Evolutionary conservation across 1,140 invertebrate species (phyloP), one percentile per base, ranked within the genome.

Genomic region (Drosophila dunni): DNA sequence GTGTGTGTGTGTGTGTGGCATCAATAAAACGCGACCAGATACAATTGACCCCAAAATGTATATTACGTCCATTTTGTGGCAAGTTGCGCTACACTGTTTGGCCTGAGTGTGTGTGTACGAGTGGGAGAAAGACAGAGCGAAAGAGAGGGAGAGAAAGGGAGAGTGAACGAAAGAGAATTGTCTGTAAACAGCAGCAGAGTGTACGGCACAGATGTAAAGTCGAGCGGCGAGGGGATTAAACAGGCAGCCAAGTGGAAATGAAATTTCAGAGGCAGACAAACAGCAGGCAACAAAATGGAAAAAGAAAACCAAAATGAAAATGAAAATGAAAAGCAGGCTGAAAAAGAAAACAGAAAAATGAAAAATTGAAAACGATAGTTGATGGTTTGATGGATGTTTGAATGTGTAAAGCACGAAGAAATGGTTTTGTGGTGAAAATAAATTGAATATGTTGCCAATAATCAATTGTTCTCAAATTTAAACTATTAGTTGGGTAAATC

Each of bases 21-120:
- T 54, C 50, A 54, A 54, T 54, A 34, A 44, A 64, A 64, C 50
- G 40, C 62, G 62, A 33, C 36, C 62, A 62, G 48, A 53, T 62
- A 69, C 67, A 70, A 63, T 56, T 63, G 67, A 62, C 67, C 67
- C 60, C 42, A 46, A 58, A 54, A 68, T 44, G 36, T 61, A 50
- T 60, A 42, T 48, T 40, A 20, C 65, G 24, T 40, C 15, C 54
- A 34, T 11, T 29, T 53, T 53, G 50, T 33, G 44, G 44, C 44
- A 20, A 13, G 44, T 17, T 46, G 44, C 15, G 50, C n/a, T 53
- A 10, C n/a, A n/a, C 8, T 9, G 9, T 54, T 57, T 29, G 51
- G 15, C 36, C 8, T 48, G 65, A 13, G 57, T 24, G 42, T 34
- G 29, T 33, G 40, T 50, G 17, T 20, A 6, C 11, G 36, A 36